These are phyloP conservation scores for Pterobdella sp. DNA, from an alignment of 2,888 invertebrate genomes.

Conservation along the genomic window DNA sequence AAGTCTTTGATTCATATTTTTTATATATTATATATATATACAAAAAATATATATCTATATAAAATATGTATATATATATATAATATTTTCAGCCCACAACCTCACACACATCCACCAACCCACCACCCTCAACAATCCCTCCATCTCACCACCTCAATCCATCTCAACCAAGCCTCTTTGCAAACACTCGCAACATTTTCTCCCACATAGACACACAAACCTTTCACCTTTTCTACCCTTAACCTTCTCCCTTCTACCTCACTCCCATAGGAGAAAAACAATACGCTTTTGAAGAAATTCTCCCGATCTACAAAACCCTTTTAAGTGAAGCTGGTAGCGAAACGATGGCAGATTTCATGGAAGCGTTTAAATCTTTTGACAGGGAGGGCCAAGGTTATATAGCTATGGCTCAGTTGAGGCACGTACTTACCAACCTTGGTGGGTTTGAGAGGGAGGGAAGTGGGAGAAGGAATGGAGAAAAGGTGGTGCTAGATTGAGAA, in stretches of 20 bases:
- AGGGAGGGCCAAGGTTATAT: constrained; percentile 93
- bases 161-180: neutral
- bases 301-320: constrained; percentile 91
- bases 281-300: constrained; percentile 90
- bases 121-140: neutral
- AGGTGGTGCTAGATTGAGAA: too few relatives aligned
- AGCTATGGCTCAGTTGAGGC: constrained; percentile 91
- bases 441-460: constrained; percentile 39
- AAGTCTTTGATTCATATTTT: too few relatives aligned
- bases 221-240: neutral
- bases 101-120: neutral
- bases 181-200: neutral
- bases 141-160: neutral
- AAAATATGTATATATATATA: too few relatives aligned
- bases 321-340: constrained; percentile 97
- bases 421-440: constrained; percentile 90
- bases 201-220: neutral
- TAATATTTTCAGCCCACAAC: neutral
- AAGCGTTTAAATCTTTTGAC: constrained; percentile 98
- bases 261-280: constrained; percentile 67
- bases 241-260: constrained; percentile 10
- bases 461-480: too few relatives aligned
- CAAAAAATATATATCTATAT: too few relatives aligned
- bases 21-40: too few relatives aligned
- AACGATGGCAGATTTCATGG: constrained; percentile 95